Evolutionary conservation across 2,113 vertebrate genomes (phyloP).

Genomic region (Scortum barcoo): DNA sequence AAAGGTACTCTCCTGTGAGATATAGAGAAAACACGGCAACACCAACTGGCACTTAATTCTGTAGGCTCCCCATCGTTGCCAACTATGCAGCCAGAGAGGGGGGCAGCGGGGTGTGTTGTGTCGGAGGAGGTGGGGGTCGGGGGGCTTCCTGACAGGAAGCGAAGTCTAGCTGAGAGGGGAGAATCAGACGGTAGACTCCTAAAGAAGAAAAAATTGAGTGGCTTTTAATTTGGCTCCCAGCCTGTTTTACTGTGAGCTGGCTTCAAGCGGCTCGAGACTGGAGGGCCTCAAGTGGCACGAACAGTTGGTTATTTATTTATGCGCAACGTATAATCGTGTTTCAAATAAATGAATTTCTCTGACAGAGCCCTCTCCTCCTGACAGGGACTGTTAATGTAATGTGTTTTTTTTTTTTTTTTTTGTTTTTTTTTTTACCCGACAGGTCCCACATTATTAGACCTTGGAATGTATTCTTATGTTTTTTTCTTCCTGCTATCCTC

Average conservation of each 20-base stretch:
- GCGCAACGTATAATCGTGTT: conserved; percentile 61
- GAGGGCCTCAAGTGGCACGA: conserved; percentile 37
- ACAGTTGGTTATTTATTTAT: conserved; percentile 63
- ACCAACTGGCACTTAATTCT: conserved; percentile 98
- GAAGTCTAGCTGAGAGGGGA: conserved; percentile 82
- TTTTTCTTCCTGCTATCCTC: conserved; percentile 51
- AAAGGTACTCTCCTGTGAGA: conserved; percentile 91
- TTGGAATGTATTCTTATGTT: conserved; percentile 67
- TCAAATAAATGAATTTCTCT: conserved; percentile 73
- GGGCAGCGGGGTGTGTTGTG: conserved; percentile 58
- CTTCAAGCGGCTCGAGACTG: conserved; percentile 51
- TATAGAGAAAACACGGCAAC: conserved; percentile 94
- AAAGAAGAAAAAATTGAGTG: conserved; percentile 83
- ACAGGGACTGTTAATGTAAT: conserved; percentile 58
- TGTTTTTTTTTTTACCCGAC: conserved; percentile 71
- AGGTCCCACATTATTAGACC: conserved; percentile 61
- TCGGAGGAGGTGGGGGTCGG: conserved; percentile 59
- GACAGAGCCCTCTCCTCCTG: conserved; percentile 29
- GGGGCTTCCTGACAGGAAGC: conserved; percentile 96
- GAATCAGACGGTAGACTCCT: conserved; percentile 85
- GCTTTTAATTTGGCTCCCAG: conserved; percentile 90
- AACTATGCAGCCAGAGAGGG: conserved; percentile 88
- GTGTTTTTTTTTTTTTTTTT: too few relatives aligned
- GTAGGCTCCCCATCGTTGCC: conserved; percentile 90
- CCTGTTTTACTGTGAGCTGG: conserved; percentile 80